Evolutionary conservation across 2,113 vertebrate genomes (phyloP).

Genomic region (Fukomys damarensis): DNA sequence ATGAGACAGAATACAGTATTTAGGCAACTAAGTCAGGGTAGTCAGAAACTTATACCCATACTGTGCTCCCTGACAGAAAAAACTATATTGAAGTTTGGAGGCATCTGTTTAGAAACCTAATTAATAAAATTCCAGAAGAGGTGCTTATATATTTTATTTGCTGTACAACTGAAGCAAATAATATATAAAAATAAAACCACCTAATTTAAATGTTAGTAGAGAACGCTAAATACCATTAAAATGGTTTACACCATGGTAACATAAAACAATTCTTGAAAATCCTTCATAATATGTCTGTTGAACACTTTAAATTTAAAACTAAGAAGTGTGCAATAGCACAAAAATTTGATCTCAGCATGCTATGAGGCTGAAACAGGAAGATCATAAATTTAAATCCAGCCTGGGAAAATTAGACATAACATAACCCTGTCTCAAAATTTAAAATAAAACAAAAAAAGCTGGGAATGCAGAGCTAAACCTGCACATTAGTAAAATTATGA

Average conservation of each 20-base stretch:
- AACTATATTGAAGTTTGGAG: background rate
- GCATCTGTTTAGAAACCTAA: background rate
- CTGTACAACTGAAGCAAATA: background rate
- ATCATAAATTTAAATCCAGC: background rate
- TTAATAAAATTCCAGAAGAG: background rate
- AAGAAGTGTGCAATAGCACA: background rate
- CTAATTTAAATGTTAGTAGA: background rate
- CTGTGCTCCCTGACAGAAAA: background rate
- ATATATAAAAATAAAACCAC: background rate
- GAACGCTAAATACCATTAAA: background rate
- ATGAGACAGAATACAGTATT: background rate
- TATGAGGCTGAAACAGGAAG: background rate
- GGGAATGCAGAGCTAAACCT: background rate
- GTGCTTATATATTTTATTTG: background rate
- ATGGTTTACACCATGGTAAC: background rate
- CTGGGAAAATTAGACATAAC: background rate
- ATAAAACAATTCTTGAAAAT: background rate
- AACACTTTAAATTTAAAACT: conserved; percentile 5
- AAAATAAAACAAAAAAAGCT: background rate
- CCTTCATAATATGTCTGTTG: background rate
- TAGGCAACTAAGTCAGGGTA: background rate
- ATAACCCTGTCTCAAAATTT: background rate
- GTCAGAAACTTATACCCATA: background rate
- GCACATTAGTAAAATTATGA: background rate
- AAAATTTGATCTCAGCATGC: background rate